Base-by-base conservation (phyloP, 1,140 invertebrate species). In the Microplitis mediator region DNA sequence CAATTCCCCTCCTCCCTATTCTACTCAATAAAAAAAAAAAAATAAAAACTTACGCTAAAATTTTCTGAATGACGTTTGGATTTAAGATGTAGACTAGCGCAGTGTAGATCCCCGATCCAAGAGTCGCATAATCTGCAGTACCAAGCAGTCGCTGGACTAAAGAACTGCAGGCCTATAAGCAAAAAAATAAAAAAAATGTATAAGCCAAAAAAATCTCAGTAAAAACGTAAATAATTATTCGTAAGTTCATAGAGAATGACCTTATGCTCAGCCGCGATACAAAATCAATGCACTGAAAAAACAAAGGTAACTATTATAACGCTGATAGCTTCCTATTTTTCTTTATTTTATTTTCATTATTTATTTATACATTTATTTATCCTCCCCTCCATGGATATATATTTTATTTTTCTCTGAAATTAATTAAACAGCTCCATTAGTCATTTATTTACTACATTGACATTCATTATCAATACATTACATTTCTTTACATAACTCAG, bases 41-140 rank as follows among this genome's bases (percentile, higher is more conserved):
- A 75, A 62, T 80, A 77, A 74, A 77, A 64, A 90, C 90, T 91
- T 85, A 95, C 94, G 54, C 91, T 89, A 84, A 93, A 95, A 82
- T 93, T 94, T 74, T 92, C 91, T 69, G 92, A 91, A 85, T 96
- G 95, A 4, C 88, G 82, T 66, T 91, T 87, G 0, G 93, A 94
- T 79, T 95, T 95, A 58, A 96, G 86, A 87, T 96, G 95, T 4
- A 93, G 89, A 32, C 93, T 94, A 8, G 94, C 94, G 84, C 94
- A 95, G 83, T 95, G 93, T 54, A 95, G 89, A 83, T 96, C 95
- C 0, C 94, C 95, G 75, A 95, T 94, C 92, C 94, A 96, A 73
- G 90, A 88, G 81, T 94, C 91, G 77, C 95, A 96, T 39, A 96
- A 87, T 80, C 94, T 94, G 84, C 95, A 96, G 85, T 94, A 96